Percentiles rank a stretch among this genome's conserved stretches.
Evolutionary conservation across 2,888 invertebrate species (phyloP).

Genomic region (Conops quadrifasciatus): DNA sequence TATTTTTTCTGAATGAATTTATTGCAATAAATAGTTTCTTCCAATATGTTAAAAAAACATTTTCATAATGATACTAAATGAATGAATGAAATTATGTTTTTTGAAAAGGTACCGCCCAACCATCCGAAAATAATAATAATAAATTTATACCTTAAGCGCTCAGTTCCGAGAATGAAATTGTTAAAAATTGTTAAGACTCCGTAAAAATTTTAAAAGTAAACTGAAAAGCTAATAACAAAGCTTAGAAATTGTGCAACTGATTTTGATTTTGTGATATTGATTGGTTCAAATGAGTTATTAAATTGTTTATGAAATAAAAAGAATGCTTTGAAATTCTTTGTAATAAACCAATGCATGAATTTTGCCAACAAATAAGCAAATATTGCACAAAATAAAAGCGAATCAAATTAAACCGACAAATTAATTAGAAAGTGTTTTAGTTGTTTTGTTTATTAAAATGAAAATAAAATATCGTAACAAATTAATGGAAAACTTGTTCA

Average conservation of each 20-base stretch:
- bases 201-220: too few relatives aligned
- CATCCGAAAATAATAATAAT: too few relatives aligned
- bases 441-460: background rate
- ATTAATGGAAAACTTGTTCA: background rate
- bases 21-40: too few relatives aligned
- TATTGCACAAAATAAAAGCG: background rate
- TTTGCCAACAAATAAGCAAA: background rate
- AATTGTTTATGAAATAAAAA: background rate
- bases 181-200: too few relatives aligned
- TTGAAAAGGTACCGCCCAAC: too few relatives aligned
- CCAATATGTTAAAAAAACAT: too few relatives aligned
- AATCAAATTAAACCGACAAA: background rate
- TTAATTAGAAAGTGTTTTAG: background rate
- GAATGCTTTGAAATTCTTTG: slow-evolving; percentile 7
- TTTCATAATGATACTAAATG: too few relatives aligned
- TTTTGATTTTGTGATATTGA: background rate
- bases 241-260: background rate
- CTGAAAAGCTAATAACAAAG: too few relatives aligned
- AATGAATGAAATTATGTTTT: too few relatives aligned
- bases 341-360: slow-evolving; percentile 2
- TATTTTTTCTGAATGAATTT: too few relatives aligned
- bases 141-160: too few relatives aligned
- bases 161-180: too few relatives aligned
- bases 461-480: background rate
- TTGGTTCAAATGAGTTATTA: background rate